Percentiles rank a stretch among this genome's conserved stretches.
Evolutionary conservation across 2,113 vertebrate species (phyloP).

Genomic region (Heptranchias perlo): DNA sequence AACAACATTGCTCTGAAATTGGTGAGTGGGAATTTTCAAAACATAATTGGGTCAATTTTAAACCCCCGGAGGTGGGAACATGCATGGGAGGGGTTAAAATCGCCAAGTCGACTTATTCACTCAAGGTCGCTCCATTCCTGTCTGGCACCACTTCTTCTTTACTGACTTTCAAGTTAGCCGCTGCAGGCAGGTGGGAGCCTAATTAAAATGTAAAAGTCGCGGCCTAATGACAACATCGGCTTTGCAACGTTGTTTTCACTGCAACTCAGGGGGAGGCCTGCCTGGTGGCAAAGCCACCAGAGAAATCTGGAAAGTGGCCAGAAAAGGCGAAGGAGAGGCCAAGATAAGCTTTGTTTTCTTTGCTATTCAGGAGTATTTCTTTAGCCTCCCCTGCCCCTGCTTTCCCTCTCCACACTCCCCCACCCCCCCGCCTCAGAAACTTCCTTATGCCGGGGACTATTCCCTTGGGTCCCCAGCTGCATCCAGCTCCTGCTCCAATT

Average conservation of each 20-base stretch:
- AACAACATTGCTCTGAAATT: not conserved
- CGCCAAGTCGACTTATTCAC: not conserved
- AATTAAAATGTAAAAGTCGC: not conserved
- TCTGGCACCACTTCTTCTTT: not conserved
- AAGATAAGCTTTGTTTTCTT: not conserved
- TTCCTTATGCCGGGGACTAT: too few species aligned
- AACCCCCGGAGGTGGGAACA: not conserved
- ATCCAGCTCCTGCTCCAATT: too few species aligned
- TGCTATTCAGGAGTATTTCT: not conserved
- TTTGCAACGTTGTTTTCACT: not conserved
- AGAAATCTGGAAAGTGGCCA: not conserved
- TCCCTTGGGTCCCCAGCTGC: too few species aligned
- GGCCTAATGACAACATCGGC: not conserved
- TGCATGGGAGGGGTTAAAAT: not conserved
- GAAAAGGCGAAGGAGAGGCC: not conserved
- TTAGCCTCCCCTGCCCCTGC: too few species aligned
- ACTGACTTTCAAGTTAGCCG: not conserved
- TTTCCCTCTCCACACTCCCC: too few species aligned
- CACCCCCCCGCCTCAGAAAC: too few species aligned
- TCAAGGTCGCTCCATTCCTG: not conserved
- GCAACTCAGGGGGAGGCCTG: not conserved
- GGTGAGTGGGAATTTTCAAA: not conserved
- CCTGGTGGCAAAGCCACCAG: not conserved
- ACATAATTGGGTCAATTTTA: not conserved
- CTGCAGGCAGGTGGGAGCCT: not conserved